Percentiles rank a stretch among this genome's conserved stretches.
Evolutionary conservation across 2,888 invertebrate genomes (phyloP).

Genomic region (Pyralis farinalis): DNA sequence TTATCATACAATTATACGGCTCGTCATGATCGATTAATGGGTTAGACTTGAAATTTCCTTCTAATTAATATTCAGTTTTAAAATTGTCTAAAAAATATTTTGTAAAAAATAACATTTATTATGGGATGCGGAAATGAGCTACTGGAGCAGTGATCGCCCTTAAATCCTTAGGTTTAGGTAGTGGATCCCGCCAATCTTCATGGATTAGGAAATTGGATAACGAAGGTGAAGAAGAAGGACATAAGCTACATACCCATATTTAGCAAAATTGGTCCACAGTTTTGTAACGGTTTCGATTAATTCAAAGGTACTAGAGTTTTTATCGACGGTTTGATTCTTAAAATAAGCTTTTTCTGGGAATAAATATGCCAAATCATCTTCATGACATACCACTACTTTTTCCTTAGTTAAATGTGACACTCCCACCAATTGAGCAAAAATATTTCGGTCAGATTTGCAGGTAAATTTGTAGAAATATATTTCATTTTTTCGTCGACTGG

Average conservation of each 20-base stretch:
- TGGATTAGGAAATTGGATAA: too few relatives aligned
- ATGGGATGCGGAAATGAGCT: too few relatives aligned
- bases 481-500: slow-evolving; percentile 29
- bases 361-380: slow-evolving; percentile 46
- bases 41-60: too few relatives aligned
- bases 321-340: slow-evolving; percentile 24
- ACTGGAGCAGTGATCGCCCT: too few relatives aligned
- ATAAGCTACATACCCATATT: slow-evolving; percentile 47
- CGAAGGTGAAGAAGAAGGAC: too few relatives aligned
- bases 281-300: slow-evolving; percentile 42
- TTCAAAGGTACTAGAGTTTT: slow-evolving; percentile 31
- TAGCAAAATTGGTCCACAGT: slow-evolving; percentile 62
- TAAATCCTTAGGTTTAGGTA: too few relatives aligned
- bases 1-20: too few relatives aligned
- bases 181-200: too few relatives aligned
- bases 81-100: too few relatives aligned
- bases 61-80: too few relatives aligned
- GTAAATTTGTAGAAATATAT: slow-evolving; percentile 48
- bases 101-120: too few relatives aligned
- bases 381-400: slow-evolving; percentile 31
- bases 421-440: slow-evolving; percentile 26
- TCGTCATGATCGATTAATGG: too few relatives aligned
- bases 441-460: slow-evolving; percentile 44
- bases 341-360: slow-evolving; percentile 29
- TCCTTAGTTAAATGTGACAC: slow-evolving; percentile 19